Evolutionary conservation across 2,113 vertebrate species (phyloP).

Genomic region (Corvus moneduloides): DNA sequence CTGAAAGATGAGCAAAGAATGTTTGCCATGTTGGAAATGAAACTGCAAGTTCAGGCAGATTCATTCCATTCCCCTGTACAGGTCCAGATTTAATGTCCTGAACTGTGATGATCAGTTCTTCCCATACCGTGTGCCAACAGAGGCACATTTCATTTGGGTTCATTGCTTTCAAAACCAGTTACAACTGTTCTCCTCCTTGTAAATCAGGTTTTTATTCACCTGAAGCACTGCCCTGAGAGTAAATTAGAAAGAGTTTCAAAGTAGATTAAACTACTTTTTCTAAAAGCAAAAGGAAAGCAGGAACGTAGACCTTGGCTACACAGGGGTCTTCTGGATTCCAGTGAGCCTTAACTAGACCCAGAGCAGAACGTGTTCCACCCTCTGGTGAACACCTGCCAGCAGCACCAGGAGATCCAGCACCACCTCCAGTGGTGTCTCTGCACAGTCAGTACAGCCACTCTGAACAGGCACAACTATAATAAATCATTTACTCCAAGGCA

Average conservation of each 20-base stretch:
- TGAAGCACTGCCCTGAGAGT: neutral
- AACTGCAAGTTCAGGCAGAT: neutral
- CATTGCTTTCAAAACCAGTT: neutral
- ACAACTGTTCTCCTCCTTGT: neutral
- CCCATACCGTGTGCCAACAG: neutral
- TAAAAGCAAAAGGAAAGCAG: neutral
- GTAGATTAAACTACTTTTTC: neutral
- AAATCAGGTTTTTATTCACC: neutral
- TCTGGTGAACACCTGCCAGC: neutral
- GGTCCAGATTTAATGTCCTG: neutral
- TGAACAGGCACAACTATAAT: neutral
- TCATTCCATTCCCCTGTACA: neutral
- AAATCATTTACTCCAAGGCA: neutral
- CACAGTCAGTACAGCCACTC: neutral
- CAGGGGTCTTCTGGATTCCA: neutral
- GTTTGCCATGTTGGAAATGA: neutral
- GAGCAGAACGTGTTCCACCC: neutral
- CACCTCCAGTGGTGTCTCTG: neutral
- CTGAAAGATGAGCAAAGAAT: neutral
- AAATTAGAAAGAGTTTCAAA: neutral
- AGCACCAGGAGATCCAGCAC: neutral
- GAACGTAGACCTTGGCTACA: neutral
- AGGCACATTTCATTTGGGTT: neutral
- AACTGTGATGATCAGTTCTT: neutral
- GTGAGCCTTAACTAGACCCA: neutral